phyloP scores from a whole-genome alignment of 2,113 vertebrate species.

The Ptilorrhoa leucosticta region DNA sequence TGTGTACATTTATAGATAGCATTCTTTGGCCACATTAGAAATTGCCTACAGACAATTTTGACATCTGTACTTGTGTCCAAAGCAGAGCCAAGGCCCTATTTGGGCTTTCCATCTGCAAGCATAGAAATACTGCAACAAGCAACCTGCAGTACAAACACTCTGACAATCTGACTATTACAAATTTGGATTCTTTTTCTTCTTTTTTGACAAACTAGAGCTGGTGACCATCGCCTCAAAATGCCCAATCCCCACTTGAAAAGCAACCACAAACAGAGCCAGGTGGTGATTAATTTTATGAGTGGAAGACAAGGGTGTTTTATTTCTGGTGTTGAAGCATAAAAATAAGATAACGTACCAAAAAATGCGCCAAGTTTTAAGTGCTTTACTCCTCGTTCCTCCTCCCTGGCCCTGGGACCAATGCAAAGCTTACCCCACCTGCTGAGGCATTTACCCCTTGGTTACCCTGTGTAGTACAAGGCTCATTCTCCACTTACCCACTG shows the following conservation, averaged over 20 bases:
- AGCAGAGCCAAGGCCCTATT: neutral
- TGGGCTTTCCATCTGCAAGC: neutral
- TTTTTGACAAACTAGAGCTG: neutral
- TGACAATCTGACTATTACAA: neutral
- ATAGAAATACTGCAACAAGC: neutral
- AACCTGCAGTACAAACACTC: neutral
- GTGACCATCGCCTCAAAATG: neutral
- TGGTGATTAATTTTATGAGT: neutral
- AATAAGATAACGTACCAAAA: neutral
- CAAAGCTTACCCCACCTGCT: neutral
- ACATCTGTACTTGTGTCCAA: neutral
- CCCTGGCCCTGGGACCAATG: neutral
- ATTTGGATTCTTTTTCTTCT: neutral
- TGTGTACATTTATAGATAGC: neutral
- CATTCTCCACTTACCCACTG: neutral
- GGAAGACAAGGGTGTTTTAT: neutral
- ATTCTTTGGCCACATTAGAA: neutral
- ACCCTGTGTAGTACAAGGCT: rapidly evolving
- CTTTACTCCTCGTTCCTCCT: neutral
- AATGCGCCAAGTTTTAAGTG: neutral
- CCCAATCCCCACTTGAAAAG: neutral
- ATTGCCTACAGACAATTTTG: neutral
- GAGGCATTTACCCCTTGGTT: neutral
- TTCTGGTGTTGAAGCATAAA: neutral
- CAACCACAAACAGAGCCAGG: neutral